Base-by-base conservation (phyloP, 2,888 invertebrate genomes). In the Sesia bembeciformis region DNA sequence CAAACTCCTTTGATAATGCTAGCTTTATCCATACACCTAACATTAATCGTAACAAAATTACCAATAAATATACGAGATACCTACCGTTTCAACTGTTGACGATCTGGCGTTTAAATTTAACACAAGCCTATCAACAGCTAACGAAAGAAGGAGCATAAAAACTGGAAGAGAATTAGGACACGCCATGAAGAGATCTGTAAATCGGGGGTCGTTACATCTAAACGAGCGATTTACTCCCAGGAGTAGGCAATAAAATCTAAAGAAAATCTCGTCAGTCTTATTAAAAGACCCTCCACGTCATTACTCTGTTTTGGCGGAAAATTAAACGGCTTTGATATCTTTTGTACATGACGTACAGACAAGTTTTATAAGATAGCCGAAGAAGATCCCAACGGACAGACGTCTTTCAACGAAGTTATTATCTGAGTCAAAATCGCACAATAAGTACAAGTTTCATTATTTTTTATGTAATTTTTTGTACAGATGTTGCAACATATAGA, bases 231-330 rank as follows among this genome's bases (percentile, higher is more conserved):
- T 79, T 74, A 72, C 73, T 71, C 72, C 67, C 70, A 69, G 64
- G 72, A 76, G 76, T 67, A 65, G 67, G 74, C 74, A 78, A 78
- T 80, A 78, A 79, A 81, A 80, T 76, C 76, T 66, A 63, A 66
- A 70, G 73, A 65, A 70, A 72, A 72, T 74, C 77, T 74, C 76
- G 73, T 70, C 74, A 75, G 72, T 72, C 75, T 78, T 78, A 77
- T 80, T 78, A 78, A 76, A 66, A 62, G 68, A 63, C 52, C 40
- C 39, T 40, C 67, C 64, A 60, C 64, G 73, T 74, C 73, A 76
- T 78, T 78, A 76, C 69, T 70, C 70, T 74, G 74, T 76, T 79
- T 79, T 72, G 76, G 73, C 71, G 74, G 72, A 74, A 80, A 78
- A 78, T 81, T 80, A 79, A 78, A 78, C 64, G 72, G 67, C 58